Percentiles rank a stretch among this genome's conserved stretches.
Evolutionary conservation across 2,113 vertebrate genomes (phyloP).

Genomic region (Eonycteris spelaea): DNA sequence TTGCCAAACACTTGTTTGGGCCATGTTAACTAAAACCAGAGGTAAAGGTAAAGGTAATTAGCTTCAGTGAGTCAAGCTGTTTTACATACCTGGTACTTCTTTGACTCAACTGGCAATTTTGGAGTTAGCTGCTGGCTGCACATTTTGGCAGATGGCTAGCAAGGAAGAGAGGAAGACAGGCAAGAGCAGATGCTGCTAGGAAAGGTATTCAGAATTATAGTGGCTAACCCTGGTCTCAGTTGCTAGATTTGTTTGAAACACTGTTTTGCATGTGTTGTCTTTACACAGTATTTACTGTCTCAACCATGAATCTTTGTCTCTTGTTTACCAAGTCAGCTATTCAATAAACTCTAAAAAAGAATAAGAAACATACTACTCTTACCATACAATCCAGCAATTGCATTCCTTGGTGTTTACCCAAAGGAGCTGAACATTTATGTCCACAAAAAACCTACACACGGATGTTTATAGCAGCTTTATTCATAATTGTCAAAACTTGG

Average conservation of each 20-base stretch:
- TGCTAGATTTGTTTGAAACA: background rate
- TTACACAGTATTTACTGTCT: background rate
- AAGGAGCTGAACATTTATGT: background rate
- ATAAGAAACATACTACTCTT: background rate
- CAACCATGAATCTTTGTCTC: background rate
- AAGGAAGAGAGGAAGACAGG: background rate
- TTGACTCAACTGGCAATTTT: background rate
- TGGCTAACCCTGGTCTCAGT: background rate
- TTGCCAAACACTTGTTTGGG: background rate
- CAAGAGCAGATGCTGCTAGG: background rate
- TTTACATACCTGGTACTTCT: background rate
- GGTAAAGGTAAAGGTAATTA: background rate
- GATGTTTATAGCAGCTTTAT: background rate
- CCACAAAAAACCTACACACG: background rate
- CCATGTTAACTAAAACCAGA: background rate
- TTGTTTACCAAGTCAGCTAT: background rate
- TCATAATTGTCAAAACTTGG: background rate
- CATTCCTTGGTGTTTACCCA: background rate
- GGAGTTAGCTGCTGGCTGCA: background rate
- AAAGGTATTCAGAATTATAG: background rate
- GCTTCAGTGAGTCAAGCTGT: background rate
- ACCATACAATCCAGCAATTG: background rate
- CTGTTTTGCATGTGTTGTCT: background rate
- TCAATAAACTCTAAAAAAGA: background rate
- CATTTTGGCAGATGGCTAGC: background rate